Evolutionary conservation across 1,140 invertebrate species (phyloP), one percentile per base, ranked within the genome.

Genomic region (Polypedilum pembai): DNA sequence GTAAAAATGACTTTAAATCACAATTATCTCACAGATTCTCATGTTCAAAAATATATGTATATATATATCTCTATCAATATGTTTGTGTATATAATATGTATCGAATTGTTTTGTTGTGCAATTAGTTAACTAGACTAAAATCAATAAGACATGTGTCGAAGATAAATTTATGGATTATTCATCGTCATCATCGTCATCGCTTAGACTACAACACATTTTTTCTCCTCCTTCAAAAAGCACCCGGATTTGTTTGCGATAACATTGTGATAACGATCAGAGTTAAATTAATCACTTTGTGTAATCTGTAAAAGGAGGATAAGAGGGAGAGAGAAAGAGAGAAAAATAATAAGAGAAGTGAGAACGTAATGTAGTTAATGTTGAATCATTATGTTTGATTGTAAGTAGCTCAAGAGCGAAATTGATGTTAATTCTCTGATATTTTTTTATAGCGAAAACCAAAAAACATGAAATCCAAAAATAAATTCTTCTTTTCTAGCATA

Each of bases 81-180:
- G 24, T 5, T 3, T 33, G 24, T 33, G 24, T 33, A 33, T 33
- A 33, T 33, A 33, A 33, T 33, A 33, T 33, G 24, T 33, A 33
- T 33, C 24, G 5, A 33, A 33, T 33, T 33, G 24, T 33, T 33
- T 56, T 12, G 8, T 56, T 56, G 45, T 56, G 45, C 45, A 56
- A 56, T 56, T 56, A 56, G 45, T 56, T 56, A 56, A 56, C 45
- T 56, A 56, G 45, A 56, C 45, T 56, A 56, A 56, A 56, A 56
- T 56, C 45, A 56, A 56, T 56, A 56, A 56, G 45, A 56, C 45
- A 56, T 56, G 41, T 45, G 41, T 45, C 41, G 41, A 45, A 45
- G 15, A 45, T 45, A 45, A 45, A 45, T 45, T 4, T 45, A 45
- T 45, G 24, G 1, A 33, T 33, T 12, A 45, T 45, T 45, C 15